These are phyloP conservation scores for Apeltes quadracus DNA, from an alignment of 2,113 vertebrate genomes.

Conservation along the genomic window DNA sequence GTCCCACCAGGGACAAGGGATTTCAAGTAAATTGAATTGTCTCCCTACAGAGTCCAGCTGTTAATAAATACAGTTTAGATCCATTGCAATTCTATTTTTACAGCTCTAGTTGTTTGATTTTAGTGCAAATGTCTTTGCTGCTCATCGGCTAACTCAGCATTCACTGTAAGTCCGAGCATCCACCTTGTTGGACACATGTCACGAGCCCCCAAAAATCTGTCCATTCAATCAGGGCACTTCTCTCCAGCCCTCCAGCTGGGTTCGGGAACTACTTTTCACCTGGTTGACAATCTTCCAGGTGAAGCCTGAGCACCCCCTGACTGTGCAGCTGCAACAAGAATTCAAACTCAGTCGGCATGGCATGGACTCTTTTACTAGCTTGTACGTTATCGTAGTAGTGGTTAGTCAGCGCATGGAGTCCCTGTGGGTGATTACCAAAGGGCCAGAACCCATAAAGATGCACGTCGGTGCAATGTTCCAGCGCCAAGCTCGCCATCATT, in stretches of 20 bases:
- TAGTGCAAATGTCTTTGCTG: constrained; percentile 50
- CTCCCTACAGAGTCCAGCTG: constrained; percentile 39
- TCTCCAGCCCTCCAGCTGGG: background rate
- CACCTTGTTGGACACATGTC: background rate
- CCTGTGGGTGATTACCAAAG: constrained; percentile 81
- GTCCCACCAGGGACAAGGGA: no score
- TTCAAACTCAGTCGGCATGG: constrained; percentile 91
- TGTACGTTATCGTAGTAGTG: constrained; percentile 93
- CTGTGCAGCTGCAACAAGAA: constrained; percentile 87
- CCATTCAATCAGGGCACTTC: constrained; percentile 19
- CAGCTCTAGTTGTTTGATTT: background rate
- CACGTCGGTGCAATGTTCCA: constrained; percentile 89
- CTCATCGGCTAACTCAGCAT: background rate
- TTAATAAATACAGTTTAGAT: background rate
- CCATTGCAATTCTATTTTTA: constrained; percentile 29
- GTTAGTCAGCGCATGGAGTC: constrained; percentile 82
- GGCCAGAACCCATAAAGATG: constrained; percentile 96
- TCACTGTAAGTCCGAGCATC: background rate
- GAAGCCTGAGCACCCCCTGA: constrained; percentile 89
- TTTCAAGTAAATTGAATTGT: constrained; percentile 3
- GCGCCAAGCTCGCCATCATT: constrained; percentile 88
- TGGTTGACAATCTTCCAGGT: constrained; percentile 84
- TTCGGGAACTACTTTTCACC: constrained; percentile 9
- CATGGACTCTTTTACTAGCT: constrained; percentile 86
- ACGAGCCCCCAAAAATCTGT: background rate